Percentiles rank a stretch among this genome's conserved stretches.
Evolutionary conservation across 2,888 invertebrate genomes (phyloP).

Genomic region (Noctua fimbriata): DNA sequence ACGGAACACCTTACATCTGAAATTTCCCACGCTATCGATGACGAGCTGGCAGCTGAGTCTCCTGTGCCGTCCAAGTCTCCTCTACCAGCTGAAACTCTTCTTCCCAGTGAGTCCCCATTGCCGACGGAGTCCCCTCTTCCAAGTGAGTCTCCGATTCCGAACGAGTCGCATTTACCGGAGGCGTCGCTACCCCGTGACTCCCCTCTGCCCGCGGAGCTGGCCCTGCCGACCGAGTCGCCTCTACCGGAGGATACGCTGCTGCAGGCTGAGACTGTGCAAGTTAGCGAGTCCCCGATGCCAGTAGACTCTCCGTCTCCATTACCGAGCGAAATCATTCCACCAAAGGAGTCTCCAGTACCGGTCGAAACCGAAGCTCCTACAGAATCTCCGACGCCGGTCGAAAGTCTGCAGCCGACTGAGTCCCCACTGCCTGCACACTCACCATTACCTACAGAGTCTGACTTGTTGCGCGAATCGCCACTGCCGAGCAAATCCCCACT

Average conservation of each 20-base stretch:
- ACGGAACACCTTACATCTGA: slow-evolving; percentile 56
- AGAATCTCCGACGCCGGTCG: slow-evolving; percentile 41
- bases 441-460: slow-evolving; percentile 58
- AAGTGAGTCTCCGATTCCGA: slow-evolving; percentile 64
- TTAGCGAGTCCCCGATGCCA: slow-evolving; percentile 63
- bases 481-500: slow-evolving; percentile 63
- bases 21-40: slow-evolving; percentile 39
- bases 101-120: slow-evolving; percentile 66
- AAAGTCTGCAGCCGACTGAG: slow-evolving; percentile 47
- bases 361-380: slow-evolving; percentile 34
- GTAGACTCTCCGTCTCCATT: slow-evolving; percentile 56
- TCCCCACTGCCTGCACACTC: slow-evolving; percentile 51
- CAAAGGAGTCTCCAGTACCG: slow-evolving; percentile 44
- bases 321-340: slow-evolving; percentile 59
- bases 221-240: slow-evolving; percentile 63
- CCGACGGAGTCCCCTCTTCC: slow-evolving; percentile 65
- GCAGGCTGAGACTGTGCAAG: slow-evolving; percentile 60
- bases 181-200: slow-evolving; percentile 64
- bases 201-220: slow-evolving; percentile 62
- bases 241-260: slow-evolving; percentile 62
- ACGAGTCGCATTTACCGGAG: slow-evolving; percentile 67
- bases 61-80: slow-evolving; percentile 60
- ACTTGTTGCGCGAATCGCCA: slow-evolving; percentile 62
- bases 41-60: slow-evolving; percentile 52
- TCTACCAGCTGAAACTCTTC: slow-evolving; percentile 56